Evolutionary conservation across 2,888 invertebrate genomes (phyloP), one percentile per base, ranked within the genome.

Genomic region (Ochropleura leucogaster): DNA sequence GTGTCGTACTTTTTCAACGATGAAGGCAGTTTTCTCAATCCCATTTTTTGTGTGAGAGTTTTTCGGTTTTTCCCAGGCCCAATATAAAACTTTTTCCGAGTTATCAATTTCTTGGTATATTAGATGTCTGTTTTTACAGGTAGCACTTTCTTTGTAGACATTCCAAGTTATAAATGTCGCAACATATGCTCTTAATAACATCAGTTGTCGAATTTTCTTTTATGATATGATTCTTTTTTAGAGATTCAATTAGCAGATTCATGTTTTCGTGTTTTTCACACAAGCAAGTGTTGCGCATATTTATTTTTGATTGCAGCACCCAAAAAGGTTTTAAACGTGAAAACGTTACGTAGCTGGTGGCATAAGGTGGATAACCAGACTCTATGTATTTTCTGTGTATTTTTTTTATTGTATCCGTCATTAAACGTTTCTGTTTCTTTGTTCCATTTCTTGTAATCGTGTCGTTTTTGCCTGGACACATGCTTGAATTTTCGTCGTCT

Each of bases 261-360:
- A 81, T 78, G 60, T 81, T 65, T 40, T 68, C 76, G 62, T 76
- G 78, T 57, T 68, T 76, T 74, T 79, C 71, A 76, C 81, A 79
- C 30, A 79, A 62, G 68, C 81, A 81, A 59, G 81, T 82, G 47
- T 82, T 74, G n/a, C 76, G 70, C 47, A 53, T 63, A 69, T 79
- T 79, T 65, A 82, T 57, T 55, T 69, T 79, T 60, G 73, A 72
- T 68, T 74, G 68, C 30, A 59, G 16, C 49, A 82, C 71, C 82
- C 79, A 79, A 74, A 82, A 82, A 51, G 79, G 77, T 70, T 71
- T 79, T 57, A 82, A 46, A 55, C 71, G 44, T 74, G 80, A 51
- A 80, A 74, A 30, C 20, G 80, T 78, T 60, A 66, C 59, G 62
- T 78, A 74, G 53, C 51, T 51, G n/a, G n/a, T n/a, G n/a, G n/a